phyloP scores from a whole-genome alignment of 2,113 vertebrate species.

The Anoura caudifer region DNA sequence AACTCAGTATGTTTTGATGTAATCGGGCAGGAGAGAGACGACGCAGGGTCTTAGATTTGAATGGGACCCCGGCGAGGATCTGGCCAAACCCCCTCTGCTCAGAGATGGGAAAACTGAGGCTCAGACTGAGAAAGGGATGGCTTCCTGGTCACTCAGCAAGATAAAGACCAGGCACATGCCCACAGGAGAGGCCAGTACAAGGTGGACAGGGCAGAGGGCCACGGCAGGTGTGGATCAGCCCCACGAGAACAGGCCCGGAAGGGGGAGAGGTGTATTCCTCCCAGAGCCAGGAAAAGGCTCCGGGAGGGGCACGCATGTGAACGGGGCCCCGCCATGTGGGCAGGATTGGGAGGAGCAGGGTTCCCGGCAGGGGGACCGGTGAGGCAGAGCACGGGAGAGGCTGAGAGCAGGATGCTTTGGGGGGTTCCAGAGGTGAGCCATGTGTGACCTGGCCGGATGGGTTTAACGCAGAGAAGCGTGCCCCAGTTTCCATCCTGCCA shows the following conservation, averaged over 20 bases:
- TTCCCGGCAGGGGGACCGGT: neutral
- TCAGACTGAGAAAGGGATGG: neutral
- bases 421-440: neutral
- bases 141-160: neutral
- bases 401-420: neutral
- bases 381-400: neutral
- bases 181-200: accelerated
- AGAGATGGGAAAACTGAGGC: neutral
- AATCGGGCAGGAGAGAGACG: neutral
- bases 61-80: neutral
- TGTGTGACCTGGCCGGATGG: neutral
- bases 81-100: neutral
- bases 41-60: neutral
- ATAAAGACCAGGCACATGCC: neutral
- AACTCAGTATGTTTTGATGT: neutral
- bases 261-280: neutral
- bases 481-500: neutral
- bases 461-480: accelerated
- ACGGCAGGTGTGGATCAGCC: neutral
- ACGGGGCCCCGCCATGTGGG: neutral
- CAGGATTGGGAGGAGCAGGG: no score
- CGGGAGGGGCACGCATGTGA: neutral
- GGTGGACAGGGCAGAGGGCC: neutral
- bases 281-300: neutral
- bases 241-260: neutral